Evolutionary conservation across 2,888 invertebrate species (phyloP).

Genomic region (Philonicus albiceps): DNA sequence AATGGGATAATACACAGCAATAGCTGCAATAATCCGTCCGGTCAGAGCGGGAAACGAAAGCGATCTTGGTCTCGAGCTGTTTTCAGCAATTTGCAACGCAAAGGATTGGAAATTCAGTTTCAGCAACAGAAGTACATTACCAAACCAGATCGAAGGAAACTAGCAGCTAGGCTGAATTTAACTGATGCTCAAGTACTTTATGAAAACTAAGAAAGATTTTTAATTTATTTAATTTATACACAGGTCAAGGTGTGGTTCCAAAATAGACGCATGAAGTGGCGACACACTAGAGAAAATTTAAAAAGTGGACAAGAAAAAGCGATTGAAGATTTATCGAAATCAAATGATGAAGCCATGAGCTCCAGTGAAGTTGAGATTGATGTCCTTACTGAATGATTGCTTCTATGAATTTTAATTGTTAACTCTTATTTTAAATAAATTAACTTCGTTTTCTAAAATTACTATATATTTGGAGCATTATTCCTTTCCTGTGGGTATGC

Average conservation of each 20-base stretch:
- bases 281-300: conserved; percentile 75
- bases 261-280: conserved; percentile 87
- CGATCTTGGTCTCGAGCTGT: conserved; percentile 95
- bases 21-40: not conserved
- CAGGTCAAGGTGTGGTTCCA: conserved; percentile 95
- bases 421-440: conserved; percentile 1
- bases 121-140: conserved; percentile 96
- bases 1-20: not conserved
- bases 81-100: conserved; percentile 93
- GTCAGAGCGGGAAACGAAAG: conserved; percentile 71
- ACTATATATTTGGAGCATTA: not conserved
- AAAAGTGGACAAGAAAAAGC: conserved; percentile 61
- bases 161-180: conserved; percentile 89
- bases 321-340: conserved; percentile 30
- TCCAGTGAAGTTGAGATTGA: conserved; percentile 51
- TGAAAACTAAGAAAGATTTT: not conserved
- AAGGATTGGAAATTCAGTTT: conserved; percentile 90
- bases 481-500: not conserved
- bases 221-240: conserved; percentile 48
- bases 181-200: conserved; percentile 86
- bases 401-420: not conserved
- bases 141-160: conserved; percentile 89
- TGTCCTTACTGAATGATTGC: conserved; percentile 50
- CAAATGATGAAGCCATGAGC: conserved; percentile 42
- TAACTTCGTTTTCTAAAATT: conserved; percentile 1